phyloP scores from a whole-genome alignment of 2,888 invertebrate genomes.

The Drosophila maculinotata region DNA sequence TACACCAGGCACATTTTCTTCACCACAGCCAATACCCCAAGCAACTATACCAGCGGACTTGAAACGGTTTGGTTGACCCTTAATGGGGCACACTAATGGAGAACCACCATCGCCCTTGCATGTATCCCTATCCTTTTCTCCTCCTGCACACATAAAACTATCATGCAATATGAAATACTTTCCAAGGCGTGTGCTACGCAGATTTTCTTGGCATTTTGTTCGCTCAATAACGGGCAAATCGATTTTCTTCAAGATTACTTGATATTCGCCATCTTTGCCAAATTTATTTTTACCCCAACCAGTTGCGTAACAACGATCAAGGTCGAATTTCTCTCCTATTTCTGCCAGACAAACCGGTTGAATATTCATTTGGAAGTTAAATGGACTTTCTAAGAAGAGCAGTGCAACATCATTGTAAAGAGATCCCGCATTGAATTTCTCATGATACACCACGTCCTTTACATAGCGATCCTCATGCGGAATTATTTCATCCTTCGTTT shows the following conservation, averaged over 20 bases:
- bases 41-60: slow-evolving; percentile 89
- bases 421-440: slow-evolving; percentile 88
- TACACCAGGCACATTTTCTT: slow-evolving; percentile 89
- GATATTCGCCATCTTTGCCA: slow-evolving; percentile 86
- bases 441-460: slow-evolving; percentile 87
- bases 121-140: slow-evolving; percentile 89
- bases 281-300: slow-evolving; percentile 84
- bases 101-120: slow-evolving; percentile 93
- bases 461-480: slow-evolving; percentile 90
- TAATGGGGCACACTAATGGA: slow-evolving; percentile 90
- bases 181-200: slow-evolving; percentile 90
- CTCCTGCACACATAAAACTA: slow-evolving; percentile 92
- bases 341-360: slow-evolving; percentile 89
- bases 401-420: slow-evolving; percentile 91
- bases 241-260: slow-evolving; percentile 89
- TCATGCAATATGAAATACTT: slow-evolving; percentile 88
- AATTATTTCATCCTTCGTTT: slow-evolving; percentile 89
- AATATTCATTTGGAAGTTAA: slow-evolving; percentile 88
- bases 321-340: slow-evolving; percentile 82
- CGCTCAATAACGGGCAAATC: slow-evolving; percentile 89
- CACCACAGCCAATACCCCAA: slow-evolving; percentile 93
- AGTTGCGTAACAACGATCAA: slow-evolving; percentile 78
- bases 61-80: slow-evolving; percentile 69
- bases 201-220: slow-evolving; percentile 84
- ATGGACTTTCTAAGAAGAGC: slow-evolving; percentile 88